Evolutionary conservation across 2,888 invertebrate species (phyloP).

Genomic region (Drosophila histrio): DNA sequence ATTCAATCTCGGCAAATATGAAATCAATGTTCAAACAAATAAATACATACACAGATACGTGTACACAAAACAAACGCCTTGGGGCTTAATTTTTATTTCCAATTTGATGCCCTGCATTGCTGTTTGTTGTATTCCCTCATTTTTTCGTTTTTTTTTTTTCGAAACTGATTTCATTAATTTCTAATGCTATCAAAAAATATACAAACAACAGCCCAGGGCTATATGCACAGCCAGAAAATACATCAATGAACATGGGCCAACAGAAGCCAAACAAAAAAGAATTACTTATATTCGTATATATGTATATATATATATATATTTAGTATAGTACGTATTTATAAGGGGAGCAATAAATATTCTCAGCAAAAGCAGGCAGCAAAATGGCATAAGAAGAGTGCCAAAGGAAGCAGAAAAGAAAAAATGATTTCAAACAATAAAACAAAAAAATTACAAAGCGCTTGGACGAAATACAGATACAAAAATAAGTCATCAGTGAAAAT

Average conservation of each 20-base stretch:
- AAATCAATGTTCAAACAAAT: conserved; percentile 38
- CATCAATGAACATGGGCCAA: conserved; percentile 56
- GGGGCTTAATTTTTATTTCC: conserved; percentile 58
- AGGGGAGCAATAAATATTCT: conserved; percentile 48
- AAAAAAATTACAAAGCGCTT: conserved; percentile 45
- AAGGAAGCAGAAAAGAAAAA: conserved; percentile 31
- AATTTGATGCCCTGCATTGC: conserved; percentile 49
- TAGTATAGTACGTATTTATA: not conserved
- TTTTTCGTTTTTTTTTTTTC: conserved; percentile 31
- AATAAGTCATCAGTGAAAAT: conserved; percentile 52
- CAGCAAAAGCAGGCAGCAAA: conserved; percentile 25
- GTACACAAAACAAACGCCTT: conserved; percentile 37
- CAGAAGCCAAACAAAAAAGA: conserved; percentile 30
- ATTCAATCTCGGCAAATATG: conserved; percentile 21
- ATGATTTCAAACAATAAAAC: conserved; percentile 65
- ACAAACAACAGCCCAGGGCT: conserved; percentile 53
- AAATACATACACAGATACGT: conserved; percentile 24
- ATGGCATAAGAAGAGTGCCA: conserved; percentile 18
- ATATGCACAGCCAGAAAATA: conserved; percentile 46
- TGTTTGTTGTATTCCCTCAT: not conserved
- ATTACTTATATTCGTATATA: conserved; percentile 8
- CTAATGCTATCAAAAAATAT: conserved; percentile 70
- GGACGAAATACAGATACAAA: conserved; percentile 40
- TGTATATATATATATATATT: conserved; percentile 3
- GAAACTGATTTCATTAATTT: conserved; percentile 77